Conservation (phyloP, 2,888 invertebrate species). For the Drosophila acutilabella region DNA sequence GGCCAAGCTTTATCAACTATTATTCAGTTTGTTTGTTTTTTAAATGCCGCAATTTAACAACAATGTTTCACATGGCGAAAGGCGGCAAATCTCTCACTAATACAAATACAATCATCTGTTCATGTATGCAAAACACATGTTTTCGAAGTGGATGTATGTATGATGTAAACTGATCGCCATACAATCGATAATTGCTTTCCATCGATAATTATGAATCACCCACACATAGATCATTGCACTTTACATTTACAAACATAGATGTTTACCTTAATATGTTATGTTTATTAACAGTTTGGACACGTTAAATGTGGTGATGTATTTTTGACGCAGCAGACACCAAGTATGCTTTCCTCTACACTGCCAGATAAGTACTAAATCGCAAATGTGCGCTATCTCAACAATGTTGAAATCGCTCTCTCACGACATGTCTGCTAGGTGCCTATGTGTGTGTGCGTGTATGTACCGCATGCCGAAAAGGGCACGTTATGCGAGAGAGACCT, state of each 20-base stretch:
- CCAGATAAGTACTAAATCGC: slow-evolving; percentile 8
- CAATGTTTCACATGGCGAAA: slow-evolving; percentile 1
- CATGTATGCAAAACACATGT: neutral
- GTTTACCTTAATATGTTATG: slow-evolving; percentile 6
- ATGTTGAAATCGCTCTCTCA: slow-evolving; percentile 20
- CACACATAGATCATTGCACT: neutral
- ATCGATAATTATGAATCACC: neutral
- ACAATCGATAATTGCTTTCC: neutral
- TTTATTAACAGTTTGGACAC: too few species aligned
- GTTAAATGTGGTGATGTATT: too few species aligned
- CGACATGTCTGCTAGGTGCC: neutral
- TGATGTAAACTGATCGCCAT: neutral
- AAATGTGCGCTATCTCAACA: neutral
- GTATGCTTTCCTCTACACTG: neutral
- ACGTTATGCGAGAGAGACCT: neutral
- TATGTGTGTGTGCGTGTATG: neutral
- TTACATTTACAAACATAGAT: neutral
- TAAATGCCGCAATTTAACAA: neutral
- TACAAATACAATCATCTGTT: neutral
- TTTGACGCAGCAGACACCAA: slow-evolving; percentile 1
- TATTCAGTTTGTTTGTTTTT: slow-evolving; percentile 7
- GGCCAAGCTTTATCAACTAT: slow-evolving; percentile 15
- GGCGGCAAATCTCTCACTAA: slow-evolving; percentile 11
- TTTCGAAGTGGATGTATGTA: neutral
- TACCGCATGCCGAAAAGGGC: neutral